phyloP scores from a whole-genome alignment of 2,888 invertebrate species.

The Abrostola triplasia region DNA sequence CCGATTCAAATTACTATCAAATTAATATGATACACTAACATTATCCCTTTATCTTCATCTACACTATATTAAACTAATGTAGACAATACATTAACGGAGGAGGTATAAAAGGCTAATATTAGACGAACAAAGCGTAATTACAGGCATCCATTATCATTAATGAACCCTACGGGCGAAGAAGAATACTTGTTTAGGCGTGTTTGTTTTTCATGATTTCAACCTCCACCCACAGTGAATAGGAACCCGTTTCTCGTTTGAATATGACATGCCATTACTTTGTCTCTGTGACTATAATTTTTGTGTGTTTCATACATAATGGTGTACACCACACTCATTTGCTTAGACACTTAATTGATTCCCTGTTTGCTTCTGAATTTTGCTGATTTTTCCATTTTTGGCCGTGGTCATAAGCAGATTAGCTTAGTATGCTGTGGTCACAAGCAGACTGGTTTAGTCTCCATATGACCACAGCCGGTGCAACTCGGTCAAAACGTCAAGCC shows the following conservation, averaged over 20 bases:
- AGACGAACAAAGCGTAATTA: conserved; percentile 79
- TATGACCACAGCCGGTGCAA: too few relatives aligned
- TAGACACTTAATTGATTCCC: too few relatives aligned
- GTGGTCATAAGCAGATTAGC: too few relatives aligned
- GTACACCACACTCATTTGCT: too few relatives aligned
- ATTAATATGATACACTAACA: conserved; percentile 31
- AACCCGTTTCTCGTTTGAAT: conserved; percentile 30
- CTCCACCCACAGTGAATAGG: conserved; percentile 21
- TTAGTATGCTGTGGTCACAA: too few relatives aligned
- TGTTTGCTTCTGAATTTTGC: too few relatives aligned
- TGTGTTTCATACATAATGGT: neutral
- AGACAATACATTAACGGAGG: conserved; percentile 57
- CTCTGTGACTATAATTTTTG: neutral
- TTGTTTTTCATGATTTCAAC: conserved; percentile 47
- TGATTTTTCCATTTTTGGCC: too few relatives aligned
- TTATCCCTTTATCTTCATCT: conserved; percentile 43
- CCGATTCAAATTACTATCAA: conserved; percentile 22
- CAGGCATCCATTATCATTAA: conserved; percentile 74
- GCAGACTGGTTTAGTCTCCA: too few relatives aligned
- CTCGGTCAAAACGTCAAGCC: too few relatives aligned
- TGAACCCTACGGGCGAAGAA: conserved; percentile 64
- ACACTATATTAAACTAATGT: conserved; percentile 54
- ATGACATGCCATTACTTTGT: conserved; percentile 17
- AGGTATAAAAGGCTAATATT: conserved; percentile 73
- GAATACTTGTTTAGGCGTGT: conserved; percentile 50